Base-by-base conservation (phyloP, 2,797 vertebrate species). In the Florisuga fusca region DNA sequence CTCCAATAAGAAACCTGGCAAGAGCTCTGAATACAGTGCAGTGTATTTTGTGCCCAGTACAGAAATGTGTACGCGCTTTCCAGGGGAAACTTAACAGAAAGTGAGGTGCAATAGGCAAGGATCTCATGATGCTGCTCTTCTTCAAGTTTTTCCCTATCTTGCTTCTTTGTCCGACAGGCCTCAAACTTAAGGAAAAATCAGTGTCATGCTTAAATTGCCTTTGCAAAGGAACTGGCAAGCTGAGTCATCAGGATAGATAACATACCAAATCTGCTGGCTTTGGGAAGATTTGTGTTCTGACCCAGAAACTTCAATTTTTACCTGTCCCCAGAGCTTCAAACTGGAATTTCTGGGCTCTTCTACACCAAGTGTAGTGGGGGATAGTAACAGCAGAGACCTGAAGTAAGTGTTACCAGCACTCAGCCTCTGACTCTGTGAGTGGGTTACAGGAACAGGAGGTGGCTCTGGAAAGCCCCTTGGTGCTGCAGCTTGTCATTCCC, bases 1-100 rank as follows among this genome's bases (percentile, higher is more conserved):
- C 78, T 97, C 90, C 91, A 87, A 95, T 91, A 96, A 89, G 91
- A 96, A 81, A 91, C 76, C 71, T 90, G 92, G 94, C 94, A 96
- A 88, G 86, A 94, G 72, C 89, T 94, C 96, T 95, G 77, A 93
- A 96, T 96, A 92, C 59, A 89, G 51, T 87, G 66, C 41, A 50
- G 82, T 46, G 25, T 31, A 58, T 41, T 53, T 16, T 69, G 82
- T 75, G 29, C 23, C 69, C 83, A 87, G 84, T 55, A 53, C 74
- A 92, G 93, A 94, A 93, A 93, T 78, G 22, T 64, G 12, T 48
- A 33, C 20, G 38, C 7, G 13, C 68, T 96, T 97, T 97, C 77
- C 82, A 67, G 72, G 76, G 71, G 67, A 93, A 71, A 78, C 29
- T 79, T 90, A 96, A 91, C 46, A 89, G 89, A 94, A 92, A 71